Evolutionary conservation across 2,113 vertebrate genomes (phyloP).

Genomic region (Mixornis gularis): DNA sequence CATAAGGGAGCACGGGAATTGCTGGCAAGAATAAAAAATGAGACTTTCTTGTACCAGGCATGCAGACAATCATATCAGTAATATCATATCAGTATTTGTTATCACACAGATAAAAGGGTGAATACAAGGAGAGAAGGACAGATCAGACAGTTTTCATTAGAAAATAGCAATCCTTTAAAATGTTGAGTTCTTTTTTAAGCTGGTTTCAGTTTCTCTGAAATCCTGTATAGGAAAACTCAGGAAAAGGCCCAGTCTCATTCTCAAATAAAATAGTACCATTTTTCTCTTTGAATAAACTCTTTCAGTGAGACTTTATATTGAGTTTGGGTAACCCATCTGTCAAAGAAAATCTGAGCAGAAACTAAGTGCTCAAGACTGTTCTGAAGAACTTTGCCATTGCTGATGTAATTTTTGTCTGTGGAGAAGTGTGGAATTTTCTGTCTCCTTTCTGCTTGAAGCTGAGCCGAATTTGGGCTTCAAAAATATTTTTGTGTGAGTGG

Average conservation of each 20-base stretch:
- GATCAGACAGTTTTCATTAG: neutral
- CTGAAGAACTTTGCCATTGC: neutral
- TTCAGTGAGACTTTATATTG: neutral
- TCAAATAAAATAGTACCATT: neutral
- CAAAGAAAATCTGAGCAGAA: neutral
- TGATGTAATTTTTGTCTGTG: neutral
- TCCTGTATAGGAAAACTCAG: neutral
- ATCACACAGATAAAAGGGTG: neutral
- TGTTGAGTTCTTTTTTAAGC: neutral
- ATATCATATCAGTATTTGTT: neutral
- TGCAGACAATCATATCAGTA: neutral
- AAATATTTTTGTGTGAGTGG: neutral
- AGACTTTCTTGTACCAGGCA: neutral
- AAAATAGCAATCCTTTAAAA: neutral
- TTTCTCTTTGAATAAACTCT: neutral
- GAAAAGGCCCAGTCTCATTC: neutral
- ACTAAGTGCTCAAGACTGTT: neutral
- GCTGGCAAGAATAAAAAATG: neutral
- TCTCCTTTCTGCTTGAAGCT: neutral
- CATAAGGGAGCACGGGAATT: neutral
- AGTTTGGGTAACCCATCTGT: neutral
- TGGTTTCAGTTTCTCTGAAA: neutral
- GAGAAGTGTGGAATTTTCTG: neutral
- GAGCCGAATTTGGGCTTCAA: neutral
- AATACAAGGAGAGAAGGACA: neutral